Evolutionary conservation across 2,797 vertebrate genomes (phyloP), one percentile per base, ranked within the genome.

Genomic region (Ammospiza maritima): DNA sequence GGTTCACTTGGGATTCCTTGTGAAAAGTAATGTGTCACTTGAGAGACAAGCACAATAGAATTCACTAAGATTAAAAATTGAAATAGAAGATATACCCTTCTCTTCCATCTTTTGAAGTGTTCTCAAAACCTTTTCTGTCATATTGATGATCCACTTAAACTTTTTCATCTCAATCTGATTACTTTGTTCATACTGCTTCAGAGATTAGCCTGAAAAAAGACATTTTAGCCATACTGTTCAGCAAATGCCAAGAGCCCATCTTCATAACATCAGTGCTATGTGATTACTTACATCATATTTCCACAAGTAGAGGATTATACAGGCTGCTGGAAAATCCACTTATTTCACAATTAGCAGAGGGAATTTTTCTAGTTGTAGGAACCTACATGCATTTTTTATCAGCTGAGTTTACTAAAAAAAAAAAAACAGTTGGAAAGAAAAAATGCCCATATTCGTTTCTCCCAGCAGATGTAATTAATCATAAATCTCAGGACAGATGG

Each of bases 131-230:
- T 36, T 57, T 90, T 36, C 77, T 93, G 57, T 87, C 67, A 71
- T 60, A 92, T 70, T 79, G 86, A 93, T 74, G 90, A 95, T 90
- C 78, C 88, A 93, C 93, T 93, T 95, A 62, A 90, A 90, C 57
- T 85, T 92, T 76, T 84, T 84, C 81, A 82, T 95, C 90, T 90
- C 84, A 73, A 44, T 91, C 94, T 94, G 90, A 96, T 93, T 83
- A 81, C 84, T 87, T 79, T 89, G 85, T 65, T 96, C 90, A 64
- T 38, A 77, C 34, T 61, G 71, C 86, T 93, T 71, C 77, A 85
- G 75, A 84, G 67, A 90, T 81, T 84, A 89, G 67, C 77, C 56
- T 58, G 60, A 57, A 73, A 87, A 87, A 85, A 79, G 64, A 64
- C 61, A 64, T 34, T 90, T 79, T 69, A 71, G 77, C 86, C 78